A percentile compares a stretch with the other conserved stretches of the same genome.
Conservation (phyloP, 2,113 vertebrate species). For the Salvelinus fontinalis region DNA sequence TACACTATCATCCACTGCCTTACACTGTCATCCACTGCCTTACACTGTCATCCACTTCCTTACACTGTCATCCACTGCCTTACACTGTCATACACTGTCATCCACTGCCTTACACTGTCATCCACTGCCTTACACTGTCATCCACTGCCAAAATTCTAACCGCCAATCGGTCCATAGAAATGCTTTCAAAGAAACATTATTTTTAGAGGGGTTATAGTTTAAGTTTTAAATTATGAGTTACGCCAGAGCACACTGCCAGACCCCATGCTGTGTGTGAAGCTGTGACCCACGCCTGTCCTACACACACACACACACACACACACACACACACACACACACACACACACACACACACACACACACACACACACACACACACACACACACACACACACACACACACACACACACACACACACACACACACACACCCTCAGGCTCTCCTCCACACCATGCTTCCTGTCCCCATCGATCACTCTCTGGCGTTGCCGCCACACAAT, state of each 20-base stretch:
- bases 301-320: neutral
- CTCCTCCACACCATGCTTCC: slow-evolving; percentile 8
- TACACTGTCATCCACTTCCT: too few relatives aligned
- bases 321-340: neutral
- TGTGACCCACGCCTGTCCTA: neutral
- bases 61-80: too few relatives aligned
- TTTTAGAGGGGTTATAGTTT: too few relatives aligned
- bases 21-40: too few relatives aligned
- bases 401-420: slow-evolving; percentile 6
- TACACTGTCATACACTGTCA: too few relatives aligned
- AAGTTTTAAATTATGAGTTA: too few relatives aligned
- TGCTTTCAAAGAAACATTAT: too few relatives aligned
- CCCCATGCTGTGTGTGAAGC: too few relatives aligned
- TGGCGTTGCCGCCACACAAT: too few relatives aligned
- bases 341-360: neutral
- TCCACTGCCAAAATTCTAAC: slow-evolving; percentile 23
- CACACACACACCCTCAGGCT: slow-evolving; percentile 1
- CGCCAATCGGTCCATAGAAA: neutral
- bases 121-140: slow-evolving; percentile 13
- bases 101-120: too few relatives aligned
- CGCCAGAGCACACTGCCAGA: too few relatives aligned
- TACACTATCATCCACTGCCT: too few relatives aligned
- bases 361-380: neutral
- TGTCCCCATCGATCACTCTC: neutral
- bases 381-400: neutral